Evolutionary conservation across 2,113 vertebrate species (phyloP), one percentile per base, ranked within the genome.

Genomic region (Spilogale gracilis): DNA sequence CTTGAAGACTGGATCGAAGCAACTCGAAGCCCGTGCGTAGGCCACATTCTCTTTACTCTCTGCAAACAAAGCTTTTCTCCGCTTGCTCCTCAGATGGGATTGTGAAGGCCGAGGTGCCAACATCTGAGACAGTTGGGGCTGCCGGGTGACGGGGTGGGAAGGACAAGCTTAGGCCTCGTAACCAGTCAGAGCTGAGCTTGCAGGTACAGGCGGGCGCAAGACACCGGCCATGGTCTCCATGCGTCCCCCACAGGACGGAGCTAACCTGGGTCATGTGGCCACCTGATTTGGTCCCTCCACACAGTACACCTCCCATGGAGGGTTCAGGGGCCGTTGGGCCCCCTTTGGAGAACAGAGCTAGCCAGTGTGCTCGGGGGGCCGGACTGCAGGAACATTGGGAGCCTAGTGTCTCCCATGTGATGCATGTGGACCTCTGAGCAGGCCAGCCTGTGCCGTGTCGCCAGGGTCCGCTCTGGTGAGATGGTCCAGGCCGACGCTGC

Each of bases 231-330:
- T 2, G 1, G 8, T 45, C 25, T 6, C 50, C 1, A 50, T 50
- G 50, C 50, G 14, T 14, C 25, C 74, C 73, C 7, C 45, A 54
- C 27, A 10, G 48, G 50, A 79, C 0, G 2, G 8, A 79, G 48
- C 16, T 2, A 1, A 50, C 21, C 21, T 13, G 2, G 27, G 14
- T 27, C 38, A 2, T 8, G 3, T 27, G 45, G 38, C 52, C 13
- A 0, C 38, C 2, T 27, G 12, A 43, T 52, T 38, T 23, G 0
- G 8, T 61, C 38, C 38, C 27, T 48, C 43, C 65, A 20, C 3
- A 0, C 5, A 13, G 54, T 20, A 5, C 0, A 0, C 12, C 21
- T 18, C 80, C 30, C 2, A 0, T 13, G 69, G 43, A 71, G 67
- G 13, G 6, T 1, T 27, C 23, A 2, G 67, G 0, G 6, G 6